phyloP scores from a whole-genome alignment of 2,113 vertebrate species.

The Tupaia chinensis region DNA sequence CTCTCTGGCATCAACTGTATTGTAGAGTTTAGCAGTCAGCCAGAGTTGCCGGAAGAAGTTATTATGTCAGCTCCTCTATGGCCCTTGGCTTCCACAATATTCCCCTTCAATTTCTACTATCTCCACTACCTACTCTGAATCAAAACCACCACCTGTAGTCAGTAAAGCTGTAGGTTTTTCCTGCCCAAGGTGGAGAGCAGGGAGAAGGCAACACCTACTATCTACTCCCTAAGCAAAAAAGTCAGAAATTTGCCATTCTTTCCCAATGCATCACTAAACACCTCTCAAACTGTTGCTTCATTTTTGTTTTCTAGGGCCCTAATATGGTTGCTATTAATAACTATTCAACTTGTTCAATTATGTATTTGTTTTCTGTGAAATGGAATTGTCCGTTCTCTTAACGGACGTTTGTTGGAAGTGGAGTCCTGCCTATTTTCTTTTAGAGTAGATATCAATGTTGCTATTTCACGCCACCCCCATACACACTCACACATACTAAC shows the following conservation, averaged over 20 bases:
- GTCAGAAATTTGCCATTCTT: not conserved
- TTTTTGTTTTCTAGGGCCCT: not conserved
- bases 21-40: not conserved
- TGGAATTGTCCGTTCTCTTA: not conserved
- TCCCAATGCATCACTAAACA: not conserved
- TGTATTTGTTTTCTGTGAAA: not conserved
- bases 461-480: not conserved
- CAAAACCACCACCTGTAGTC: not conserved
- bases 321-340: not conserved
- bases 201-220: too few species aligned
- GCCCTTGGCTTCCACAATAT: not conserved
- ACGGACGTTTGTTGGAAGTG: not conserved
- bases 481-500: not conserved
- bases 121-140: not conserved
- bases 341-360: not conserved
- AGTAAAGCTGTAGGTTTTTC: not conserved
- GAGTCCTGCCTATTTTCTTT: not conserved
- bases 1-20: not conserved
- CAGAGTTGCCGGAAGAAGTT: not conserved
- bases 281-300: not conserved
- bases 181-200: not conserved
- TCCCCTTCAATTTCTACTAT: conserved; percentile 38
- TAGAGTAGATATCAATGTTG: not conserved
- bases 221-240: not conserved
- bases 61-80: not conserved